Percentiles rank a stretch among this genome's conserved stretches.
These are phyloP conservation scores for Spilogale gracilis DNA, from an alignment of 2,113 vertebrate species.

Conservation along the genomic window DNA sequence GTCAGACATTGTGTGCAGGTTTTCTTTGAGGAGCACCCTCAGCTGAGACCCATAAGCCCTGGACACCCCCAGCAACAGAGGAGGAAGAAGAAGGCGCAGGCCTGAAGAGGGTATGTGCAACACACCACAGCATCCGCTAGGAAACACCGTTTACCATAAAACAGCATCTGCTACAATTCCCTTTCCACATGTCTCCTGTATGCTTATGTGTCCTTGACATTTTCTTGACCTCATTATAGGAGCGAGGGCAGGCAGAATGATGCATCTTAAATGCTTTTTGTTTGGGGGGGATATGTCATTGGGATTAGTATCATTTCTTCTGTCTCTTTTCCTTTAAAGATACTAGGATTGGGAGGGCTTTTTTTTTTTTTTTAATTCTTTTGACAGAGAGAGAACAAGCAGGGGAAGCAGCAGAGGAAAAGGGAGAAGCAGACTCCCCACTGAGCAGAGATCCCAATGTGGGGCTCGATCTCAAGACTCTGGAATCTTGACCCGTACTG, in stretches of 20 bases:
- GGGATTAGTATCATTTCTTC: not conserved
- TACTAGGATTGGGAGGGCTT: not conserved
- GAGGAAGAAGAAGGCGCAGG: not conserved
- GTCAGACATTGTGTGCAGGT: too few relatives aligned
- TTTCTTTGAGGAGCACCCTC: not conserved
- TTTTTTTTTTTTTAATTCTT: not conserved
- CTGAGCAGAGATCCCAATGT: not conserved
- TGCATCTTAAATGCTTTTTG: not conserved
- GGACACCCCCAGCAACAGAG: not conserved
- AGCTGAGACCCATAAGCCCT: not conserved
- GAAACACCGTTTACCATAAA: not conserved
- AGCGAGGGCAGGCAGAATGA: not conserved
- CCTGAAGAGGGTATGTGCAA: not conserved
- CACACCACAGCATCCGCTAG: not conserved
- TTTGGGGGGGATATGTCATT: not conserved
- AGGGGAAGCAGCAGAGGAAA: not conserved
- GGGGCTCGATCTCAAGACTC: not conserved
- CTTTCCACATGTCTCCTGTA: rapidly evolving
- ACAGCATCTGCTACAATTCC: rapidly evolving
- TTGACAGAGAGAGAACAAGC: not conserved
- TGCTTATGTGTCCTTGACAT: not conserved
- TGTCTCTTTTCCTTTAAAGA: constrained; percentile 26
- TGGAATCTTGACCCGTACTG: rapidly evolving
- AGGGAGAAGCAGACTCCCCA: not conserved
- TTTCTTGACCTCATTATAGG: not conserved